Conservation (phyloP, 2,888 invertebrate genomes). For the Saturnia japonica region DNA sequence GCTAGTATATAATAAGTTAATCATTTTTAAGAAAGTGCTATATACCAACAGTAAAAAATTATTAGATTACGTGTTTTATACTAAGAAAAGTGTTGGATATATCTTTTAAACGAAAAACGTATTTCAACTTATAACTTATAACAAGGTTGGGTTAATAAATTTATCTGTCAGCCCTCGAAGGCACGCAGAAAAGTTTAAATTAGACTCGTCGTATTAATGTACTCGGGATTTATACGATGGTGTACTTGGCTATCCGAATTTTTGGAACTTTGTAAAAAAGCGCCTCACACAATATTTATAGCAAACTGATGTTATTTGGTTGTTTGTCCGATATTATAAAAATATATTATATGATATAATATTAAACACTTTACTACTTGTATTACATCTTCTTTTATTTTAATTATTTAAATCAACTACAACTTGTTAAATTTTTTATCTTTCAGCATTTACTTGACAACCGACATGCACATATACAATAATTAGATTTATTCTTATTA, state of each 20-base stretch:
- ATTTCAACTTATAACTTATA: conserved; percentile 32
- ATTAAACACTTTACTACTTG: too few relatives aligned
- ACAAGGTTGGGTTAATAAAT: conserved; percentile 40
- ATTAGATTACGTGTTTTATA: background rate
- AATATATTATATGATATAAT: too few relatives aligned
- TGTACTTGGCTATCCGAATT: conserved; percentile 26
- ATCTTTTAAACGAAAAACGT: conserved; percentile 29
- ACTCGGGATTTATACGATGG: conserved; percentile 34
- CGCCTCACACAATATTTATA: conserved; percentile 22
- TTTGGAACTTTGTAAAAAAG: conserved; percentile 23
- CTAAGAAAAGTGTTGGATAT: conserved; percentile 15
- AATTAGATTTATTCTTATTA: too few relatives aligned
- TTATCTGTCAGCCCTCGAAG: conserved; percentile 37
- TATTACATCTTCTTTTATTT: too few relatives aligned
- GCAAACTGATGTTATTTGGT: conserved; percentile 16
- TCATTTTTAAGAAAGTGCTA: background rate
- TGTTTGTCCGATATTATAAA: too few relatives aligned
- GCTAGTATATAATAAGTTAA: too few relatives aligned
- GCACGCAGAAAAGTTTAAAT: conserved; percentile 40
- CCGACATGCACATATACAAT: too few relatives aligned
- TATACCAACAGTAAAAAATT: conserved; percentile 9
- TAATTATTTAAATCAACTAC: too few relatives aligned
- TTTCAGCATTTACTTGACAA: too few relatives aligned
- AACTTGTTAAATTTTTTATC: too few relatives aligned
- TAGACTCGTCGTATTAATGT: conserved; percentile 40